phyloP scores from a whole-genome alignment of 2,113 vertebrate species.

The Heptranchias perlo region DNA sequence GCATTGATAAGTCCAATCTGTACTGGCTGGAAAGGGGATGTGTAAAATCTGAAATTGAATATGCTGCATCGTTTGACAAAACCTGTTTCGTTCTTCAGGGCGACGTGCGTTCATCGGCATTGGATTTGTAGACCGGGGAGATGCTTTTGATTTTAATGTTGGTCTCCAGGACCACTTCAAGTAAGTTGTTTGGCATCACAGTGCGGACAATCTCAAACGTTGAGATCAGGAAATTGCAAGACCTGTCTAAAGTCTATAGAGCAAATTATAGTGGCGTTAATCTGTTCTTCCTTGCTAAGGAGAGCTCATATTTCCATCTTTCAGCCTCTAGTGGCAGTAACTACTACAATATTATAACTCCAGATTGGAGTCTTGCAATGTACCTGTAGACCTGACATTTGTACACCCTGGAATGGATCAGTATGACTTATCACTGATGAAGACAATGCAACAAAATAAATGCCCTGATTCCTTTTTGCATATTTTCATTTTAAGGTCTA shows the following conservation, averaged over 20 bases:
- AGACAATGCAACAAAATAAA: background rate
- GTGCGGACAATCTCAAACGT: background rate
- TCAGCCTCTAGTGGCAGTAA: background rate
- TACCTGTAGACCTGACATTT: background rate
- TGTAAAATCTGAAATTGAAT: background rate
- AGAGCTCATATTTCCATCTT: background rate
- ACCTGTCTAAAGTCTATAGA: no score
- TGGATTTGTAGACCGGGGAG: conserved; percentile 86
- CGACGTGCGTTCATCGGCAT: conserved; percentile 89
- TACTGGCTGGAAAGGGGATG: background rate
- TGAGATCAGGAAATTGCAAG: background rate
- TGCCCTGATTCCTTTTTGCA: background rate
- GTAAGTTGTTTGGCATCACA: conserved; percentile 60
- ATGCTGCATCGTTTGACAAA: background rate
- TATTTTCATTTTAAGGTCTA: background rate
- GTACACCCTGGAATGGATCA: background rate
- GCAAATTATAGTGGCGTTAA: background rate
- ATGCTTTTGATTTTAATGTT: conserved; percentile 96
- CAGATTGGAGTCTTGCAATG: background rate
- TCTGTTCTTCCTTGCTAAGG: background rate
- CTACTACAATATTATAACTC: background rate
- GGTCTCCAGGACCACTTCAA: conserved; percentile 96
- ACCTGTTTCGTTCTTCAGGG: conserved; percentile 55
- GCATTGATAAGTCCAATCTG: background rate
- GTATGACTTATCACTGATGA: background rate